A percentile compares a stretch with the other conserved stretches of the same genome.
Conservation (phyloP, 1,140 invertebrate species). For the Archivesica marissinica region DNA sequence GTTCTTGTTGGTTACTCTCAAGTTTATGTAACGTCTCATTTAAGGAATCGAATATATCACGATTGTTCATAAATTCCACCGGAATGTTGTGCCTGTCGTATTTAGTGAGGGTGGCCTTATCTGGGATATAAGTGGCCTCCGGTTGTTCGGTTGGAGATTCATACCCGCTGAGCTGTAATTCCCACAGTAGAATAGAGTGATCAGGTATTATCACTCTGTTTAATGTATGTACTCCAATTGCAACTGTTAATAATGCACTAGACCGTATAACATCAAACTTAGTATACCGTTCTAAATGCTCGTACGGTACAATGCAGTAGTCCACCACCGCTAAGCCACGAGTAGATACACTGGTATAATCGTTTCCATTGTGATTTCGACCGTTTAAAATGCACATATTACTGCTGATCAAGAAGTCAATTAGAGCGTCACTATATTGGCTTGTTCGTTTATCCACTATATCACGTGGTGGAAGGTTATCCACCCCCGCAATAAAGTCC, state of each 20-base stretch:
- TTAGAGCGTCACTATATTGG: neutral
- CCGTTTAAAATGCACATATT: conserved; percentile 18
- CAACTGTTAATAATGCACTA: neutral
- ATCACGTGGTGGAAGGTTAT: neutral
- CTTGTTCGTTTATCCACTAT: conserved; percentile 5
- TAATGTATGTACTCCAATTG: neutral
- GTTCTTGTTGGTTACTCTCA: neutral
- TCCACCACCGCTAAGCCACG: neutral
- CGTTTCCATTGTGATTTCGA: neutral
- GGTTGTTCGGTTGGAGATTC: neutral
- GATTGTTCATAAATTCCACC: neutral
- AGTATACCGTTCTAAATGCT: neutral
- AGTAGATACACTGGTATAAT: conserved; percentile 13
- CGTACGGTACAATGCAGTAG: conserved; percentile 14
- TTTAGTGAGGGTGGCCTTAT: too few relatives aligned
- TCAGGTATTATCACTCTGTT: neutral
- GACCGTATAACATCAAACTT: neutral
- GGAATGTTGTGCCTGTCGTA: neutral
- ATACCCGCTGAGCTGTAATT: neutral
- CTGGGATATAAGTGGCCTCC: too few relatives aligned
- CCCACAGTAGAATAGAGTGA: conserved; percentile 29
- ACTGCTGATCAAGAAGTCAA: conserved; percentile 20
- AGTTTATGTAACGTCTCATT: neutral
- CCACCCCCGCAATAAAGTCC: conserved; percentile 30
- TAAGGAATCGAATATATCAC: neutral